Evolutionary conservation across 1,140 invertebrate genomes (phyloP), one percentile per base, ranked within the genome.

Genomic region (Trachymyrmex cornetzi): DNA sequence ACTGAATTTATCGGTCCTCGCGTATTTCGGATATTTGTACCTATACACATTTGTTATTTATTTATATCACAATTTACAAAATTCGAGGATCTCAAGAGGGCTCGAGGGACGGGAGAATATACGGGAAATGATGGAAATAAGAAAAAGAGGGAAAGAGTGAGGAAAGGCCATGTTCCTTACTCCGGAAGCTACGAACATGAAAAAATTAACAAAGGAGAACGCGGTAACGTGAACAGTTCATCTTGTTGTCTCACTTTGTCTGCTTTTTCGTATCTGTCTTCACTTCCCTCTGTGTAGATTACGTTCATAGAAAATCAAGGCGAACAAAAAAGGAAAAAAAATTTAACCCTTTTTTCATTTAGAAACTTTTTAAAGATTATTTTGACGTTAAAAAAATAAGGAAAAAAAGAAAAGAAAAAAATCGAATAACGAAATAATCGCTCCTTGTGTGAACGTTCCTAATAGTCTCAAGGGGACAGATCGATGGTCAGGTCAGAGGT

Each of bases 41-140:
- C 93, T 95, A 95, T 94, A 94, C 94, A 95, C 92, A 95, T 94
- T 94, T 85, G 90, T 92, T 95, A 92, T 93, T 95, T 95, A 95
- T 94, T 94, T 95, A 95, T 95, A 95, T 95, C 95, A 95, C 95
- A 95, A 95, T 95, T 95, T 95, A 95, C 95, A 95, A 95, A 95
- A 95, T 94, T 95, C 86, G 90, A 90, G 89, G 89, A 77, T 92
- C 89, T 84, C 64, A 38, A 64, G 61, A 59, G 63, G 72, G 50
- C 12, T n/a, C 3, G 30, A 74, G 50, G 50, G 61, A 57, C 5
- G 27, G 59, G 57, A 12, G 19, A 34, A 16, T 6, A 38, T 38
- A 34, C 19, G 30, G 34, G 19, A 50, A 50, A 48, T 16, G n/a
- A 30, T 24, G 48, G 63, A 48, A 63, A 80, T 30, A n/a, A 38